Base-by-base conservation (phyloP, 2,113 vertebrate genomes). In the Nerophis lumbriciformis region DNA sequence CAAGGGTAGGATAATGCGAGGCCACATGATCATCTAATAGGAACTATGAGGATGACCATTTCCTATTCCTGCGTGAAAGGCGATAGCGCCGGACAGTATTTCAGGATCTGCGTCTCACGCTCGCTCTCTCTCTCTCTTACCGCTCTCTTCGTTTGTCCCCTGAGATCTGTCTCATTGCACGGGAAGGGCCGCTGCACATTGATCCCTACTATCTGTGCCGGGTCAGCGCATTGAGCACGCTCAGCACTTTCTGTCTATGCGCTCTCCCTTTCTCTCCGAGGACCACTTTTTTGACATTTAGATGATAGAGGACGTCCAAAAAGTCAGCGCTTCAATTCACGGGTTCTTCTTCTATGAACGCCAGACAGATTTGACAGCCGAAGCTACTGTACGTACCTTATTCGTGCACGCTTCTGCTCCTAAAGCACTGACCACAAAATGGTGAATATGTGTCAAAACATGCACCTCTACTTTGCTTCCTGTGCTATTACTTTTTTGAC, bases 151-250 rank as follows among this genome's bases (percentile, higher is more conserved):
- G 65, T 71, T 73, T 68, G 69, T 82, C 83, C 81, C 83, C 74
- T 56, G 85, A 85, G 85, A 85, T 78, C 53, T 78, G 53, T 70
- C 64, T 72, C 65, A 2, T 69, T 85, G 60, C 65, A 61, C 65
- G 72, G 79, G 81, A 75, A 82, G 69, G 75, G 75, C 82, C 69
- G 69, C 76, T 73, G 72, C 74, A 66, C 83, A 83, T 83, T 84
- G 83, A 85, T 87, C 82, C 79, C 78, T 61, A 59, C 76, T 84
- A 80, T 84, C 83, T 80, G 76, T 78, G 80, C 77, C 76, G 58
- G 85, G 85, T 87, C 85, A 83, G 75, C 66, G 75, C 66, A 76
- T 74, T 59, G 71, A 73, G 74, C 72, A 47, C 66, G 62, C 77
- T 85, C 82, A 82, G 82, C 82, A 78, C 75, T 81, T 80, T 80